Conservation (phyloP, 2,888 invertebrate genomes). For the Rhagium mordax region DNA sequence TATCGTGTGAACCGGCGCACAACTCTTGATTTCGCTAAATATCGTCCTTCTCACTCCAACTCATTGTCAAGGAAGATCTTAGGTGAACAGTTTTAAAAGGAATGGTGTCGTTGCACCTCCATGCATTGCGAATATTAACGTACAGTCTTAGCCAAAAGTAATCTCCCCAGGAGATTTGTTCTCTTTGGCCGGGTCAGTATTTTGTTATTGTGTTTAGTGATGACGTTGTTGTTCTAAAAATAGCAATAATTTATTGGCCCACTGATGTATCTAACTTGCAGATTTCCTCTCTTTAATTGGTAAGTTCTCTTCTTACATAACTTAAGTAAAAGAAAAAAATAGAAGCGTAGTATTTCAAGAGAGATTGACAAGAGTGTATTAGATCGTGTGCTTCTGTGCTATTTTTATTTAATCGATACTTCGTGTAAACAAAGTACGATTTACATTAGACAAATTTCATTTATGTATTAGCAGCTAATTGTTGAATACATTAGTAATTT, state of each 20-base stretch:
- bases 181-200: conserved; percentile 39
- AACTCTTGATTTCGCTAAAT: conserved; percentile 28
- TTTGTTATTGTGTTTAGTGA: conserved; percentile 36
- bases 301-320: conserved; percentile 31
- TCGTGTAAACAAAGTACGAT: conserved; percentile 31
- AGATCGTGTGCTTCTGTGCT: conserved; percentile 2
- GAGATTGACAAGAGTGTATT: background rate
- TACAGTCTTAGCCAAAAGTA: conserved; percentile 56
- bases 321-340: conserved; percentile 2
- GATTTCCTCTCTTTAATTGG: conserved; percentile 35
- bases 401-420: conserved; percentile 32
- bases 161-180: conserved; percentile 31
- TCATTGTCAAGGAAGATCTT: conserved; percentile 23
- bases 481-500: conserved; percentile 29
- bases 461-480: conserved; percentile 29
- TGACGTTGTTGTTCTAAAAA: conserved; percentile 37
- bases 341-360: background rate
- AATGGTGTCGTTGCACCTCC: conserved; percentile 66
- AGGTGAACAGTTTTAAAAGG: conserved; percentile 45
- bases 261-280: conserved; percentile 1
- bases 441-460: conserved; percentile 33
- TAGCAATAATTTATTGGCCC: conserved; percentile 13
- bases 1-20: conserved; percentile 39
- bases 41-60: background rate
- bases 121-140: conserved; percentile 61